Conservation (phyloP, 2,888 invertebrate genomes). For the Dioctria rufipes region DNA sequence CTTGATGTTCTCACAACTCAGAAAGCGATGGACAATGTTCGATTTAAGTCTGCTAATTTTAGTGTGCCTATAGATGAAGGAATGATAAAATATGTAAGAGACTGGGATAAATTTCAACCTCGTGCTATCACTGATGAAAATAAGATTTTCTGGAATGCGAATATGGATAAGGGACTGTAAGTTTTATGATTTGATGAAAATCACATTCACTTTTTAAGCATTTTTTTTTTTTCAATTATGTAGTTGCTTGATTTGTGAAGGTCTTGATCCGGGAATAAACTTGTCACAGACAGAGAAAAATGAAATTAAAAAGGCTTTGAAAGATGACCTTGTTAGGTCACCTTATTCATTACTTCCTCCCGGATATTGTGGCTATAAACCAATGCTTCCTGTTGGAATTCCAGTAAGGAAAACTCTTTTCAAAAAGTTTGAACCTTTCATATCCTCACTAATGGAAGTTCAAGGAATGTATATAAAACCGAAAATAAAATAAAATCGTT, state of each 20-base stretch:
- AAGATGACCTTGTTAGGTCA: slow-evolving; percentile 54
- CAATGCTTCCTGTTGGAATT: slow-evolving; percentile 57
- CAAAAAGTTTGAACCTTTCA: slow-evolving; percentile 57
- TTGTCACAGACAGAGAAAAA: slow-evolving; percentile 48
- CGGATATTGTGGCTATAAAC: slow-evolving; percentile 59
- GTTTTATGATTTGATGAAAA: background rate
- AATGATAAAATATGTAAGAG: slow-evolving; percentile 49
- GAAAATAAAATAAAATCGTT: too few species aligned
- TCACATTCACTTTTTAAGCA: background rate
- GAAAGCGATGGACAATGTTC: background rate
- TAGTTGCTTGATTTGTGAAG: slow-evolving; percentile 51
- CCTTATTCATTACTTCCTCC: slow-evolving; percentile 58
- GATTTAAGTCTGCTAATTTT: background rate
- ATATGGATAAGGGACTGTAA: slow-evolving; percentile 51
- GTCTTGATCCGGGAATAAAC: slow-evolving; percentile 25
- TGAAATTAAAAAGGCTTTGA: slow-evolving; percentile 49
- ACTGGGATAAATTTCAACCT: slow-evolving; percentile 58
- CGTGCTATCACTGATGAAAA: slow-evolving; percentile 59
- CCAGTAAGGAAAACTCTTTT: slow-evolving; percentile 55
- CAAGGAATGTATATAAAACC: slow-evolving; percentile 53
- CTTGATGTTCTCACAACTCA: background rate
- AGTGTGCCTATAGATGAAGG: slow-evolving; percentile 52
- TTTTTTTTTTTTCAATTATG: background rate
- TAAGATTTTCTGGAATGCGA: slow-evolving; percentile 57
- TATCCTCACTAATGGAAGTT: slow-evolving; percentile 57